These are phyloP conservation scores for Lamellibrachia columna DNA, from an alignment of 2,888 invertebrate genomes.

Conservation along the genomic window DNA sequence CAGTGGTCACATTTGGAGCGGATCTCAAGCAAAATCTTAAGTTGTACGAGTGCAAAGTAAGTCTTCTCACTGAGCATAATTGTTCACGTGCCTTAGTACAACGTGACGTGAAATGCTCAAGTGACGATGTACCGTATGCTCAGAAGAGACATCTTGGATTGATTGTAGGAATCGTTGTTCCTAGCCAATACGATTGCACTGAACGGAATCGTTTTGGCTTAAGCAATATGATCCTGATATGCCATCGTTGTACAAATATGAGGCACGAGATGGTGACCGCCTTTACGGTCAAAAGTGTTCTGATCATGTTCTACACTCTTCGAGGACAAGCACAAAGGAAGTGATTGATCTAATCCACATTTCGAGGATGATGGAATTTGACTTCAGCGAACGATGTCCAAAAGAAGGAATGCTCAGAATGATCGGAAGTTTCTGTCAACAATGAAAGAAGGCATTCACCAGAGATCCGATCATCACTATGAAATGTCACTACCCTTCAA, in stretches of 20 bases:
- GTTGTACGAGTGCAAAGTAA: background rate
- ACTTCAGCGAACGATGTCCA: background rate
- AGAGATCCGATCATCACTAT: background rate
- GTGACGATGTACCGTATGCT: background rate
- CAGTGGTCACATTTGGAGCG: too few relatives aligned
- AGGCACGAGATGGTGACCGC: background rate
- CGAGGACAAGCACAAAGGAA: background rate
- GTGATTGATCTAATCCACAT: background rate
- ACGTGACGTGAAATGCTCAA: background rate
- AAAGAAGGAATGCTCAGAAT: background rate
- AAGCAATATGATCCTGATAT: background rate
- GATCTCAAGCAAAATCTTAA: background rate
- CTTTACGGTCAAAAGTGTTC: background rate
- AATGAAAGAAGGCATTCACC: background rate
- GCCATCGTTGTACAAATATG: background rate
- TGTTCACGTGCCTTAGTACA: background rate
- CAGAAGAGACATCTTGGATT: background rate
- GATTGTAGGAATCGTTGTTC: background rate
- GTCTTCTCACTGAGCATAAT: background rate
- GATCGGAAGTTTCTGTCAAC: background rate
- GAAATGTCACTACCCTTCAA: background rate
- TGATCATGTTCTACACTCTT: background rate
- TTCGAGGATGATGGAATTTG: constrained; percentile 19
- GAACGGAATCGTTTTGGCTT: background rate
- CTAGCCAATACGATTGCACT: background rate